Conservation (phyloP, 2,888 invertebrate genomes). For the Philonicus albiceps region DNA sequence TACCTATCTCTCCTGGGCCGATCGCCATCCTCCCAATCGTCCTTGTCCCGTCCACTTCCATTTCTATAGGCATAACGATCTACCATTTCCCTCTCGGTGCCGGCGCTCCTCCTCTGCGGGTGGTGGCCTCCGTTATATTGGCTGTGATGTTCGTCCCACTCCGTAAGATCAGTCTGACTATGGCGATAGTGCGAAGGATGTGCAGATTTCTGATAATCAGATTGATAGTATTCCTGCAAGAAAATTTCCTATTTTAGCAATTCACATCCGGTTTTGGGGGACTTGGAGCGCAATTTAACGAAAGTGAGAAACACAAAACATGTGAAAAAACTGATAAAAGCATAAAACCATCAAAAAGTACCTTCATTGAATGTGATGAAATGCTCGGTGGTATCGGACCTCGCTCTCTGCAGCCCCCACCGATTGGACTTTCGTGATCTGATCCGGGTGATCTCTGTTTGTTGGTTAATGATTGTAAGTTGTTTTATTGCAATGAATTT, state of each 20-base stretch:
- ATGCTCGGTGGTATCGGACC: slow-evolving; percentile 72
- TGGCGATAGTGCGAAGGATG: slow-evolving; percentile 64
- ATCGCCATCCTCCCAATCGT: slow-evolving; percentile 59
- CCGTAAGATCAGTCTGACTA: slow-evolving; percentile 64
- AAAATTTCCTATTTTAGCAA: neutral
- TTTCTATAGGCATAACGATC: slow-evolving; percentile 60
- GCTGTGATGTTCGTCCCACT: slow-evolving; percentile 62
- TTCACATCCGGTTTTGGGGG: neutral
- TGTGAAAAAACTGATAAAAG: neutral
- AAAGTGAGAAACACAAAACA: neutral
- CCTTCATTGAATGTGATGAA: slow-evolving; percentile 78
- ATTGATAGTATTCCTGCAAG: slow-evolving; percentile 68
- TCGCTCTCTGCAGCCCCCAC: slow-evolving; percentile 65
- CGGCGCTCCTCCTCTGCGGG: slow-evolving; percentile 56
- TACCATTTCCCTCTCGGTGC: slow-evolving; percentile 54
- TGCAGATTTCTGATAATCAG: slow-evolving; percentile 61
- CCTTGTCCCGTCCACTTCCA: slow-evolving; percentile 60
- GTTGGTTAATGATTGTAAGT: slow-evolving; percentile 41
- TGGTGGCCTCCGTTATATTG: slow-evolving; percentile 61
- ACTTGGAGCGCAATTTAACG: neutral
- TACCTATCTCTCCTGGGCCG: slow-evolving; percentile 51
- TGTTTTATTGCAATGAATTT: neutral
- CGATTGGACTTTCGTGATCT: slow-evolving; percentile 64
- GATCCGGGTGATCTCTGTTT: slow-evolving; percentile 63
- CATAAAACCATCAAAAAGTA: slow-evolving; percentile 56